phyloP scores from a whole-genome alignment of 2,797 vertebrate genomes.

The Moxostoma hubbsi region DNA sequence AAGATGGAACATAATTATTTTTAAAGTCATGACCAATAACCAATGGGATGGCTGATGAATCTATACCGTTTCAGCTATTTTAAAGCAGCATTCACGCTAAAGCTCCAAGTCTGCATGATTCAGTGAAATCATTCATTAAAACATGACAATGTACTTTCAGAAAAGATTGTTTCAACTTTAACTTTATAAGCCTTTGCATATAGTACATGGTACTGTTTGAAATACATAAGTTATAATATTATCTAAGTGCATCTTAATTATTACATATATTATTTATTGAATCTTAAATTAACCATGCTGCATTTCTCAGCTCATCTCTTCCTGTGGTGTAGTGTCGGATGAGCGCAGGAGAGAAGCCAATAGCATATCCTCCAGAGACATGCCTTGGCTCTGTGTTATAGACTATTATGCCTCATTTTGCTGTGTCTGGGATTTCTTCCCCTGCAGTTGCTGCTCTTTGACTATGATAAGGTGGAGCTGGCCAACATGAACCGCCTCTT shows the following conservation, averaged over 20 bases:
- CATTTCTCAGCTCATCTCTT: background rate
- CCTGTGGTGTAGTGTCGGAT: background rate
- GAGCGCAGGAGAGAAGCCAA: constrained; percentile 10
- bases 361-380: constrained; percentile 31
- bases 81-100: too few species aligned
- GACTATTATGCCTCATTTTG: constrained; percentile 20
- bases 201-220: too few species aligned
- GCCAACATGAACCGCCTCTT: constrained; percentile 99
- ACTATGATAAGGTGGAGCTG: constrained; percentile 97
- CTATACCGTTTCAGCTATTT: too few species aligned
- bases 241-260: too few species aligned
- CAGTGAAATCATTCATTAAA: background rate
- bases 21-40: too few species aligned
- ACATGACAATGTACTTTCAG: background rate
- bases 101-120: too few species aligned
- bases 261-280: background rate
- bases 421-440: constrained; percentile 28
- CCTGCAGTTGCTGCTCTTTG: constrained; percentile 92
- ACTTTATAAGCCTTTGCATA: too few species aligned
- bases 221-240: too few species aligned
- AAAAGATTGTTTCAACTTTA: background rate
- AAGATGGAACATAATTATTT: too few species aligned
- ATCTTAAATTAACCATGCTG: background rate
- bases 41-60: too few species aligned
- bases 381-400: constrained; percentile 19